Conservation (phyloP, 2,888 invertebrate species). For the Drosophila flavopinicola region DNA sequence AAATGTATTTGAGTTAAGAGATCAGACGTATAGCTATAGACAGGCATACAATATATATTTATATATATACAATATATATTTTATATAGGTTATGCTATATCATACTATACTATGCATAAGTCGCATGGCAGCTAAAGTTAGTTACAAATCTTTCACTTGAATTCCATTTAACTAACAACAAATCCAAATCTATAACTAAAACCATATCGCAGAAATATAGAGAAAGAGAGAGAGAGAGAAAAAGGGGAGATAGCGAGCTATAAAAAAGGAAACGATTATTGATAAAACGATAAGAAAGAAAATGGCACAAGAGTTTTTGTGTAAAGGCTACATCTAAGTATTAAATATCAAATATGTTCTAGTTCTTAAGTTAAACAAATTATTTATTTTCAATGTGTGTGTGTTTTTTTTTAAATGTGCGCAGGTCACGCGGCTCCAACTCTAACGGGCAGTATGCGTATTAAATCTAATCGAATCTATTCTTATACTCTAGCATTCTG, state of each 20-base stretch:
- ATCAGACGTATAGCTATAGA: conserved; percentile 21
- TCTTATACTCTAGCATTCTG: conserved; percentile 25
- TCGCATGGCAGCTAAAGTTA: conserved; percentile 58
- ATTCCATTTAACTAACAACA: conserved; percentile 59
- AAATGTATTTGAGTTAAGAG: conserved; percentile 7
- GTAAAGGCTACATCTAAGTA: conserved; percentile 74
- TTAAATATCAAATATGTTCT: conserved; percentile 75
- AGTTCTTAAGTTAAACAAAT: conserved; percentile 68
- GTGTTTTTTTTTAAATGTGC: conserved; percentile 8
- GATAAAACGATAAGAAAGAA: neutral
- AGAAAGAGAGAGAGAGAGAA: neutral
- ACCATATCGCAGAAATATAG: conserved; percentile 16
- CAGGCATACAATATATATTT: conserved; percentile 8
- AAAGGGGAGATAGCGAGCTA: conserved; percentile 2
- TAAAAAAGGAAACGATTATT: conserved; percentile 6
- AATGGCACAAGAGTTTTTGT: conserved; percentile 35
- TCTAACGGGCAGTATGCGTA: conserved; percentile 12
- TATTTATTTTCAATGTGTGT: conserved; percentile 62
- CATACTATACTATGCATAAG: conserved; percentile 32
- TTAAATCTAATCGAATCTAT: conserved; percentile 14
- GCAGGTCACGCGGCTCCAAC: conserved; percentile 17
- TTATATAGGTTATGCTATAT: neutral
- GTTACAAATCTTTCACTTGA: conserved; percentile 54
- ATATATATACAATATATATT: conserved; percentile 11
- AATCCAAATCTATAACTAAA: conserved; percentile 13